Evolutionary conservation across 2,888 invertebrate species (phyloP).

Genomic region (Meghimatium bilineatum): DNA sequence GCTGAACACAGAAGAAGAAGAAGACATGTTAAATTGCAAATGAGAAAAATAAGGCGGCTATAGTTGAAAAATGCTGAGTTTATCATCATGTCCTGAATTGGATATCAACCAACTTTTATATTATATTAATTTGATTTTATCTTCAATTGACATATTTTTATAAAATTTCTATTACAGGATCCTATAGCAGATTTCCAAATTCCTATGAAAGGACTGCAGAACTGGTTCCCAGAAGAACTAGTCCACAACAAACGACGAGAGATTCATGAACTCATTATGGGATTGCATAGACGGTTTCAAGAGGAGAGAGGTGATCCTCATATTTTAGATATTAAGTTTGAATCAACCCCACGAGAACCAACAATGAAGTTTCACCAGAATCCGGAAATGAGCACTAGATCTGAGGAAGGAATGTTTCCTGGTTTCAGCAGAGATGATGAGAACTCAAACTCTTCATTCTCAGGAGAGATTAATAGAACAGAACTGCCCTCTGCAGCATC

Average conservation of each 20-base stretch:
- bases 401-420: neutral
- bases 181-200: slow-evolving; percentile 88
- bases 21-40: too few species aligned
- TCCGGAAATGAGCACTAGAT: neutral
- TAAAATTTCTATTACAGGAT: slow-evolving; percentile 80
- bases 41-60: too few species aligned
- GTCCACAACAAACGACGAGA: slow-evolving; percentile 92
- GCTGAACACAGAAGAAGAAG: too few species aligned
- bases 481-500: neutral
- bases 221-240: slow-evolving; percentile 91
- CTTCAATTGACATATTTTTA: neutral
- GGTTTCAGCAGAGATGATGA: slow-evolving; percentile 38
- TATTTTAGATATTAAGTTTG: slow-evolving; percentile 42
- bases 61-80: too few species aligned
- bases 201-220: slow-evolving; percentile 88
- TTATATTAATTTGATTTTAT: neutral
- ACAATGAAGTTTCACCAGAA: neutral
- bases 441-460: slow-evolving; percentile 41
- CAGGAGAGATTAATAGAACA: slow-evolving; percentile 26
- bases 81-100: too few species aligned
- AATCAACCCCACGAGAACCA: slow-evolving; percentile 29
- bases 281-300: slow-evolving; percentile 84
- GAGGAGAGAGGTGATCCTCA: slow-evolving; percentile 48
- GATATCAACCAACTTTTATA: neutral
- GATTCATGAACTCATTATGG: slow-evolving; percentile 86